These are phyloP conservation scores for Phengaris alcon DNA, from an alignment of 2,888 invertebrate genomes.

Conservation along the genomic window DNA sequence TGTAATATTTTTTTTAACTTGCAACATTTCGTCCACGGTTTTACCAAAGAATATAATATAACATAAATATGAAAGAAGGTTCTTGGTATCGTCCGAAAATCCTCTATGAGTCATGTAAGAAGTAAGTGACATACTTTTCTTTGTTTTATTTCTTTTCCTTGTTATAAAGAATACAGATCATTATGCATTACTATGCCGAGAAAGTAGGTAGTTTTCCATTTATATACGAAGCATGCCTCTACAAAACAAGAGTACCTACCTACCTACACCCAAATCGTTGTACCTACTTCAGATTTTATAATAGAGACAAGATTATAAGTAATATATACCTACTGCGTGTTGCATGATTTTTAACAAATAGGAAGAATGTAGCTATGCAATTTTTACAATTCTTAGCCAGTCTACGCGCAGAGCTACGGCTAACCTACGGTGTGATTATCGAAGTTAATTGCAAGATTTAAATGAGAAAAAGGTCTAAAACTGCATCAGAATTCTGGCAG, in stretches of 20 bases:
- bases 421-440: background rate
- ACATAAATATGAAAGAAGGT: background rate
- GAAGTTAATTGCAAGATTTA: background rate
- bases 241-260: background rate
- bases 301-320: background rate
- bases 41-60: background rate
- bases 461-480: background rate
- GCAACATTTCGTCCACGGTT: too few species aligned
- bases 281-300: constrained; percentile 10
- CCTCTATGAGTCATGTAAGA: background rate
- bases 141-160: constrained; percentile 20
- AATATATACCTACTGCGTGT: too few species aligned
- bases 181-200: background rate
- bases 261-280: background rate
- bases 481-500: background rate
- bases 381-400: background rate
- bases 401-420: background rate
- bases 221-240: background rate
- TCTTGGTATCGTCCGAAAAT: background rate
- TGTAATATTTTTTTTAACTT: background rate
- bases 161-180: constrained; percentile 6
- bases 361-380: background rate
- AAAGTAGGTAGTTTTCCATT: constrained; percentile 24
- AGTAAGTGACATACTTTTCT: constrained; percentile 21
- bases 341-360: too few species aligned